Base-by-base conservation (phyloP, 2,797 vertebrate species). In the Prunella strophiata region DNA sequence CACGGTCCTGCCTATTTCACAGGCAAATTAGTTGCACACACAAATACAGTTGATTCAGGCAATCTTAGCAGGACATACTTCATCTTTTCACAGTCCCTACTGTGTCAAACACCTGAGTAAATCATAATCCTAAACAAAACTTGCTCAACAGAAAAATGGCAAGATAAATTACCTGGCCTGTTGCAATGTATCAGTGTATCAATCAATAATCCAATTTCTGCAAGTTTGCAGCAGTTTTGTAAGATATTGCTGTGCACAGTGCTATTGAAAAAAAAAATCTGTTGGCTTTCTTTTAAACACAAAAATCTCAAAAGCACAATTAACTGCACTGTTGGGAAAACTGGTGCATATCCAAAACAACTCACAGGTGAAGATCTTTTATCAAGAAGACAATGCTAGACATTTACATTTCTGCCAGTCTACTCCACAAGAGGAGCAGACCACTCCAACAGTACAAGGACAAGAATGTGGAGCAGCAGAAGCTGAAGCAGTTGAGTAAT, bases 401-500 rank as follows among this genome's bases (percentile, higher is more conserved):
- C 38, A 71, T 62, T 84, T 70, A 48, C 16, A 85, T 91, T 91
- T 93, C 62, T 94, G 66, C 45, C 81, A 51, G 45, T 85, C 61
- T 81, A 77, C 71, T 96, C 66, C 70, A 9, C 59, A 92, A 94
- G 82, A 85, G 73, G 25, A 91, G 40, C 50, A 90, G 88, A 74
- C 30, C 93, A 83, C 85, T 94, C 86, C 89, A 96, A 87, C 80
- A 96, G 95, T 94, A 68, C 66, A 85, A 94, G 83, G 51, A 70
- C 54, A 81, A 97, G 75, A 88, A 88, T 71, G 77, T 75, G 88
- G 91, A 96, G 86, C 93, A 97, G 89, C 92, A 97, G 95, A 80
- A 96, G 93, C 83, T 7, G 1, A 73, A 75, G 94, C 93, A 95
- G 93, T 93, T 95, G 88, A 97, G 94, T 90, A 91, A 97, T 93